A percentile compares a stretch with the other conserved stretches of the same genome.
phyloP scores from a whole-genome alignment of 2,113 vertebrate species.

The Sorex fumeus region DNA sequence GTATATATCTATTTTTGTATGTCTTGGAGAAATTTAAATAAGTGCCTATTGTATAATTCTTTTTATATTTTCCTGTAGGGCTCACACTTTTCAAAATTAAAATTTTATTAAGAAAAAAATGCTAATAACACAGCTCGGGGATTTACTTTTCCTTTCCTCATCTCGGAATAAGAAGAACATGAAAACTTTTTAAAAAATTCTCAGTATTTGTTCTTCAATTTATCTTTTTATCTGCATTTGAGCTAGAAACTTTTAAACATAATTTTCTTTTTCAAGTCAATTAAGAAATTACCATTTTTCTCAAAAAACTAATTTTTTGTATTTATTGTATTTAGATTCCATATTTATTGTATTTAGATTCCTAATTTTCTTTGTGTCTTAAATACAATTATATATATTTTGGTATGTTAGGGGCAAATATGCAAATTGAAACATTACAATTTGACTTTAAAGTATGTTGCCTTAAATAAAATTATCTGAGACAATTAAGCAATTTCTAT shows the following conservation, averaged over 20 bases:
- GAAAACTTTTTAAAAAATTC: too few species aligned
- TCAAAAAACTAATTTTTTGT: not conserved
- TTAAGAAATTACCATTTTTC: not conserved
- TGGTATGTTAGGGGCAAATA: constrained; percentile 13
- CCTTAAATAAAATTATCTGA: constrained; percentile 28
- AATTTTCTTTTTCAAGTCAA: not conserved
- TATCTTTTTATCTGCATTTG: not conserved
- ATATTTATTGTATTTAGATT: not conserved
- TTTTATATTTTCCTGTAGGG: not conserved
- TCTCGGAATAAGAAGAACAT: too few species aligned
- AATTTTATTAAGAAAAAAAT: not conserved
- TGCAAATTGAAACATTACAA: not conserved
- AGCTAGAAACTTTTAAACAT: not conserved
- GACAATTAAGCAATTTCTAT: not conserved
- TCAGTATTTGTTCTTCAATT: too few species aligned
- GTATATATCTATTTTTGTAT: not conserved
- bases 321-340: not conserved
- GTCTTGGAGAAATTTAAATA: not conserved
- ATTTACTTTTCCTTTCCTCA: not conserved
- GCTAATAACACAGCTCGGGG: not conserved
- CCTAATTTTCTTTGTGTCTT: not conserved
- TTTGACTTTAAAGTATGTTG: not conserved
- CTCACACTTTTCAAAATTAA: constrained; percentile 36
- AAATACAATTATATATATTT: not conserved
- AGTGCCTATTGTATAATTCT: constrained; percentile 5